These are phyloP conservation scores for Unio delphinus DNA, from an alignment of 2,888 invertebrate species.

Conservation along the genomic window DNA sequence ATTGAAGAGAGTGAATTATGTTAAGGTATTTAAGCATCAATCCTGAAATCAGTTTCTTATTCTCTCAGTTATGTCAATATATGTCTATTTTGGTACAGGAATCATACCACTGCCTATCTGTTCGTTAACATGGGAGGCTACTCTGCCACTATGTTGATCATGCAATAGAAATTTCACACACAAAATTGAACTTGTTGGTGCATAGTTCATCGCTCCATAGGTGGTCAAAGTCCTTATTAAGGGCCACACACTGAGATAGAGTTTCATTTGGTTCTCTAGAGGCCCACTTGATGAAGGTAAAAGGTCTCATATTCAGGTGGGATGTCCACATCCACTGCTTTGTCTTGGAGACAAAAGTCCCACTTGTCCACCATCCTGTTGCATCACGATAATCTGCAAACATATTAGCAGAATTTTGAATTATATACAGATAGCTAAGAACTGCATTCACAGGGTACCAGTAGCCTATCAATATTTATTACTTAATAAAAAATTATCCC, in stretches of 20 bases:
- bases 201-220: constrained; percentile 60
- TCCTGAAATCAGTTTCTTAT: too few relatives aligned
- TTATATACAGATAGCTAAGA: too few relatives aligned
- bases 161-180: constrained; percentile 44
- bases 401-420: not conserved
- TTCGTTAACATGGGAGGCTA: not conserved
- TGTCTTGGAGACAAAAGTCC: constrained; percentile 51
- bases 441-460: too few relatives aligned
- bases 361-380: constrained; percentile 63
- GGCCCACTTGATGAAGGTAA: constrained; percentile 60
- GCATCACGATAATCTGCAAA: constrained; percentile 41
- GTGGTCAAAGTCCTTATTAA: constrained; percentile 42
- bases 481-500: too few relatives aligned
- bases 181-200: constrained; percentile 53
- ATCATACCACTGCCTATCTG: not conserved
- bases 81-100: too few relatives aligned
- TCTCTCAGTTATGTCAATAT: too few relatives aligned
- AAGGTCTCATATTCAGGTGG: constrained; percentile 43
- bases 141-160: constrained; percentile 2
- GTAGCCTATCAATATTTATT: too few relatives aligned
- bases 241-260: constrained; percentile 55
- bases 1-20: too few relatives aligned
- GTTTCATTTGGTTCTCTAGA: constrained; percentile 54
- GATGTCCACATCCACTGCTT: constrained; percentile 65
- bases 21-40: too few relatives aligned